These are phyloP conservation scores for Carassius carassius DNA, from an alignment of 2,113 vertebrate genomes.

Conservation along the genomic window DNA sequence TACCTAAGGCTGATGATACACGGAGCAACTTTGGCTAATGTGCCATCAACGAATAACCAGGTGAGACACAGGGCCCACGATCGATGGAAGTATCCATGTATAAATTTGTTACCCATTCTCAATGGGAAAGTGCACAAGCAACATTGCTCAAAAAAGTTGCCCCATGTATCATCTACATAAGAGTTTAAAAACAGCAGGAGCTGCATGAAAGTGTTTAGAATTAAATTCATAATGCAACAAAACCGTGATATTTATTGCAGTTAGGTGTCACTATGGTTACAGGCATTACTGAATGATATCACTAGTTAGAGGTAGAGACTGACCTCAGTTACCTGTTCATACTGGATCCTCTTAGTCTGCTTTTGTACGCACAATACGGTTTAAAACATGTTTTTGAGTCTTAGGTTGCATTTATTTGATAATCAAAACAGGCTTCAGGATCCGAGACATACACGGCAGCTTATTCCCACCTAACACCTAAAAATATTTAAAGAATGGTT, in stretches of 20 bases:
- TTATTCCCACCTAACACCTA: not conserved
- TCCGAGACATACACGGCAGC: no score
- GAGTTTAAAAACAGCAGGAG: not conserved
- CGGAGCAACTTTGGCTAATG: no score
- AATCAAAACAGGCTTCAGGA: not conserved
- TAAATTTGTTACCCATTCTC: no score
- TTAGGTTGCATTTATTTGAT: not conserved
- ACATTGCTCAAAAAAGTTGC: no score
- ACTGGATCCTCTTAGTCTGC: not conserved
- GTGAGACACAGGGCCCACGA: no score
- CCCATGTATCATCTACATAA: not conserved
- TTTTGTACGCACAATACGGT: not conserved
- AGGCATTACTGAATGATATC: not conserved
- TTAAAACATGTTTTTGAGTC: not conserved
- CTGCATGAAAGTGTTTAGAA: not conserved
- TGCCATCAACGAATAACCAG: no score
- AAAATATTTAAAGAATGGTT: conserved; percentile 44
- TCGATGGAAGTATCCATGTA: no score
- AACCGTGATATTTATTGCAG: not conserved
- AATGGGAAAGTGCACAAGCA: no score
- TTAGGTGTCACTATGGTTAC: not conserved
- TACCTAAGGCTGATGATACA: not conserved
- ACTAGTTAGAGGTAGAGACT: not conserved
- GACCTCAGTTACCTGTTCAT: not conserved
- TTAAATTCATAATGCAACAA: not conserved